These are phyloP conservation scores for Antrozous pallidus DNA, from an alignment of 2,797 vertebrate species.

Conservation along the genomic window DNA sequence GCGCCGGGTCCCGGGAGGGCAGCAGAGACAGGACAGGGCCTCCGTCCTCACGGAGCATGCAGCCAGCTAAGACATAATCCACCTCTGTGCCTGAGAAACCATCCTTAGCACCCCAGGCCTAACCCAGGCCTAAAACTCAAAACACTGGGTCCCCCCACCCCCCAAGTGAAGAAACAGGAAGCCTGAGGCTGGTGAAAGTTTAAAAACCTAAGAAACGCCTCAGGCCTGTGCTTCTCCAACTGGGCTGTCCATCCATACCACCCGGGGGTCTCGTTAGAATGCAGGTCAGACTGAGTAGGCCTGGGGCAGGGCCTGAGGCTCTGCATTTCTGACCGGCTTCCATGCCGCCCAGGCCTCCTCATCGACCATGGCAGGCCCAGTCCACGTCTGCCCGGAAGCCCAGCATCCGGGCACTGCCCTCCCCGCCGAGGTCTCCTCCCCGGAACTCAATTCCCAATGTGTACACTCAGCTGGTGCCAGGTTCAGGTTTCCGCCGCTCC, in stretches of 20 bases:
- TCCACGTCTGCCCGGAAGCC: background rate
- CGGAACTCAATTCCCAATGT: background rate
- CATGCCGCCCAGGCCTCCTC: background rate
- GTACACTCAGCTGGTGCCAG: background rate
- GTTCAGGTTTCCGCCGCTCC: background rate
- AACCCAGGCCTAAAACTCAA: background rate
- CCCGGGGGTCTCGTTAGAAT: background rate
- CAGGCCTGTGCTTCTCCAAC: background rate
- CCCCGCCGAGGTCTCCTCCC: background rate
- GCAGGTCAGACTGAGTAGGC: background rate
- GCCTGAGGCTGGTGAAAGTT: background rate
- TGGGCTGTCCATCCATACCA: rapidly evolving
- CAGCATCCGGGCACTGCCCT: background rate
- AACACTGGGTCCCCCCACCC: background rate
- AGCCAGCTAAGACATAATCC: background rate
- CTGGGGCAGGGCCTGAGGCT: background rate
- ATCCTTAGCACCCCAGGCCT: background rate
- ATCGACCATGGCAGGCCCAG: background rate
- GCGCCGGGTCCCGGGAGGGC: rapidly evolving
- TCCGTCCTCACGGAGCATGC: rapidly evolving
- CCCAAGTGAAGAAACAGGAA: background rate
- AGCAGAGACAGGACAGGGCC: background rate
- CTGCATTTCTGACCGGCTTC: background rate
- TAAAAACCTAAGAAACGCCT: background rate
- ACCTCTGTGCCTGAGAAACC: background rate